A percentile compares a stretch with the other conserved stretches of the same genome.
These are phyloP conservation scores for Galaxias olidus DNA, from an alignment of 2,797 vertebrate genomes.

Conservation along the genomic window DNA sequence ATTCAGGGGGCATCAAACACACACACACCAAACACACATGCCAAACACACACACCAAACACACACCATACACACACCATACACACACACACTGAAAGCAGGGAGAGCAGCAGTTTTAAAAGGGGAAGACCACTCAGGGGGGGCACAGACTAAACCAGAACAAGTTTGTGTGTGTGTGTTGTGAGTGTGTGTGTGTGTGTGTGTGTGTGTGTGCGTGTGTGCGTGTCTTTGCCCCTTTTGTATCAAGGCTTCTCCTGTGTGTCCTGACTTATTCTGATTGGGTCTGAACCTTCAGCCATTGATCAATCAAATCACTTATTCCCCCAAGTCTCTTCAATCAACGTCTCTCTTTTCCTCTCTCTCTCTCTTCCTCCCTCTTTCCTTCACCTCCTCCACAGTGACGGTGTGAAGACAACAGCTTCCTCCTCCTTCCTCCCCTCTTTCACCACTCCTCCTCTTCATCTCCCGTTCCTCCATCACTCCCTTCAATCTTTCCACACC, in stretches of 20 bases:
- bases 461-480: conserved; percentile 12
- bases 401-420: conserved; percentile 14
- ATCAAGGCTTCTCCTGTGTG: conserved; percentile 8
- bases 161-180: background rate
- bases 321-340: conserved; percentile 33
- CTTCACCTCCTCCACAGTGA: background rate
- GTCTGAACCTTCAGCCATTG: conserved; percentile 24
- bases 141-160: no score
- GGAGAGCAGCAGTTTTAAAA: background rate
- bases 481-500: background rate
- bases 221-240: background rate
- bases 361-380: background rate
- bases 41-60: no score
- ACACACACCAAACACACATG: no score
- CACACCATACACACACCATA: no score
- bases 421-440: conserved; percentile 11
- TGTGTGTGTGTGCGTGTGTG: conserved; percentile 18
- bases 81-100: no score
- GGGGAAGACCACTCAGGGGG: background rate
- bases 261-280: conserved; percentile 29
- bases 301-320: conserved; percentile 44
- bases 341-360: conserved; percentile 30
- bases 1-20: no score
- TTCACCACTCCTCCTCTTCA: no score
- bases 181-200: conserved; percentile 10